Percentiles rank a stretch among this genome's conserved stretches.
These are phyloP conservation scores for Oreochromis spilurus DNA, from an alignment of 2,113 vertebrate genomes.

Conservation along the genomic window DNA sequence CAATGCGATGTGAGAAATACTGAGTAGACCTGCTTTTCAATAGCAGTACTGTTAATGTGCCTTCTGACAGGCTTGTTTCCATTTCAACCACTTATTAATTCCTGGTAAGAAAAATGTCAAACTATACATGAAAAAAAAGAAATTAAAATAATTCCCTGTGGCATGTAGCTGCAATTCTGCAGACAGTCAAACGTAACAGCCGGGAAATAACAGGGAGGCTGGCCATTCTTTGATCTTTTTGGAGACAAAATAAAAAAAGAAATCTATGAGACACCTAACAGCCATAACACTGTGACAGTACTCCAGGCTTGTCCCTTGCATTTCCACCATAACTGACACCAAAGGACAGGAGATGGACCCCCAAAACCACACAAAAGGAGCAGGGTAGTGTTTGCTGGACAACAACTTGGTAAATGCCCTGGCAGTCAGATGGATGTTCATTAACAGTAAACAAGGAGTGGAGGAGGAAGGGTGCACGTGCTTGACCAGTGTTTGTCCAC, in stretches of 20 bases:
- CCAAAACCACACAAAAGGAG: constrained; percentile 8
- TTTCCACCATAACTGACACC: background rate
- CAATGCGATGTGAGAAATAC: background rate
- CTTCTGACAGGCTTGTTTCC: background rate
- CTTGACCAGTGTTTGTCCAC: constrained; percentile 52
- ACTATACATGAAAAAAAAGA: background rate
- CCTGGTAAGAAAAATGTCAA: background rate
- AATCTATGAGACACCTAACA: background rate
- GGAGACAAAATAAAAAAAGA: background rate
- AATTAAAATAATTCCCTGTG: background rate
- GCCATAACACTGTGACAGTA: background rate
- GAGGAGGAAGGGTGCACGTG: background rate
- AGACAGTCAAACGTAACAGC: constrained; percentile 8
- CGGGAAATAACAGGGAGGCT: constrained; percentile 14
- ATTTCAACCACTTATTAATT: background rate
- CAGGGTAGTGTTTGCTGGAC: constrained; percentile 50
- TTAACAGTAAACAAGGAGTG: constrained; percentile 43
- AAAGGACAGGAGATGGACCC: constrained; percentile 27
- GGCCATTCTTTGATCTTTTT: background rate
- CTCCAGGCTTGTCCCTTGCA: constrained; percentile 23
- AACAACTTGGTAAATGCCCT: constrained; percentile 45
- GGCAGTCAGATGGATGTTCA: constrained; percentile 47
- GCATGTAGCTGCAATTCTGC: background rate
- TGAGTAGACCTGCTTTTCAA: background rate
- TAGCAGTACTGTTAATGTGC: background rate